Percentiles rank a stretch among this genome's conserved stretches.
phyloP scores from a whole-genome alignment of 2,888 invertebrate species.

The Fragum whitleyi region DNA sequence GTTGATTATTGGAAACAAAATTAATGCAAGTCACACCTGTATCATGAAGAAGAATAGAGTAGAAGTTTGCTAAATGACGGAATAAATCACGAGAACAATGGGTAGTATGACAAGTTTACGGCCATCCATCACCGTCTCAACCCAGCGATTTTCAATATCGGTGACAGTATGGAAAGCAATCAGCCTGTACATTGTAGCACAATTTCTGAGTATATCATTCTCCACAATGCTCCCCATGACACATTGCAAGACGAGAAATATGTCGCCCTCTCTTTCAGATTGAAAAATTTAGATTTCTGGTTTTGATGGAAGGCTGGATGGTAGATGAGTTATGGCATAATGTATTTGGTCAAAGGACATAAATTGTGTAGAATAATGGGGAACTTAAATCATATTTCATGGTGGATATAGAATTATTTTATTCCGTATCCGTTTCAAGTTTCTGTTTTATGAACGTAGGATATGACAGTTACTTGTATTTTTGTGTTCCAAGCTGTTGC shows the following conservation, averaged over 20 bases:
- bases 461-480: constrained; percentile 22
- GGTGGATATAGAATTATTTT: constrained; percentile 34
- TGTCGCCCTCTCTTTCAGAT: constrained; percentile 14
- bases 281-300: constrained; percentile 18
- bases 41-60: constrained; percentile 52
- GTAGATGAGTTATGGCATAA: constrained; percentile 16
- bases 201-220: constrained; percentile 21
- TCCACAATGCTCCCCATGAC: constrained; percentile 20
- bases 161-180: constrained; percentile 46
- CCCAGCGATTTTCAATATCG: constrained; percentile 44
- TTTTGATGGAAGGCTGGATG: constrained; percentile 18
- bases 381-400: constrained; percentile 28
- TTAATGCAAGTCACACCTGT: constrained; percentile 64
- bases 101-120: constrained; percentile 56
- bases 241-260: constrained; percentile 25
- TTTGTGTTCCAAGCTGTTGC: constrained; percentile 15
- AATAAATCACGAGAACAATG: constrained; percentile 64
- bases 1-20: constrained; percentile 29
- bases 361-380: constrained; percentile 23
- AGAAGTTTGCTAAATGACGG: constrained; percentile 61
- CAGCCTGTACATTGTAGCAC: constrained; percentile 35
- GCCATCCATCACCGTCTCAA: constrained; percentile 57
- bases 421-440: constrained; percentile 29
- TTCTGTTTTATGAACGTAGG: constrained; percentile 13
- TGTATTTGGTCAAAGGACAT: constrained; percentile 21